Evolutionary conservation across 2,888 invertebrate species (phyloP).

Genomic region (Alcis repandata): DNA sequence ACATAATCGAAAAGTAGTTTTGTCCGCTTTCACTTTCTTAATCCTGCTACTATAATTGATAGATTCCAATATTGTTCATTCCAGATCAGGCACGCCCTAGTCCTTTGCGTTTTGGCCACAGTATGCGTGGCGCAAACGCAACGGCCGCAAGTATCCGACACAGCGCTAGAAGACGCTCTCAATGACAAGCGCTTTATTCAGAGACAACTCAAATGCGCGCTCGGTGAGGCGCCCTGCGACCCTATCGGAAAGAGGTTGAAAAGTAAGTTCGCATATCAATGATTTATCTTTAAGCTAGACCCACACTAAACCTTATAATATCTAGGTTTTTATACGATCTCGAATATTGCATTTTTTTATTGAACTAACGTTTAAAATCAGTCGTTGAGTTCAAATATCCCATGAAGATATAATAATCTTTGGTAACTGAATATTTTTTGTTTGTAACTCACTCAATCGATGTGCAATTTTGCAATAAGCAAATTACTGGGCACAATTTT

Average conservation of each 20-base stretch:
- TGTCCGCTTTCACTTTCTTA: too few relatives aligned
- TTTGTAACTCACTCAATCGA: not conserved
- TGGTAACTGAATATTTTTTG: not conserved
- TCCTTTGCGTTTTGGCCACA: constrained; percentile 61
- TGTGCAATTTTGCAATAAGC: not conserved
- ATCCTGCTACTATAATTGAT: too few relatives aligned
- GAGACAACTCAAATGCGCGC: constrained; percentile 90
- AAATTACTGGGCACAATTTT: not conserved
- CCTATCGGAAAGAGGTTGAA: constrained; percentile 90
- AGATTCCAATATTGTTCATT: constrained; percentile 39
- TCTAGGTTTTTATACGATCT: too few relatives aligned
- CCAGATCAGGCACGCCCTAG: constrained; percentile 61
- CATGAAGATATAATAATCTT: not conserved
- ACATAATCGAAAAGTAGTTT: too few relatives aligned
- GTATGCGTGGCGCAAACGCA: constrained; percentile 61
- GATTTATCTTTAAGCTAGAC: not conserved
- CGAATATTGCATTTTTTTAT: too few relatives aligned
- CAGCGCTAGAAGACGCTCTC: constrained; percentile 89
- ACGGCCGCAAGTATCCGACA: constrained; percentile 87
- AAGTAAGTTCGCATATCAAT: constrained; percentile 81
- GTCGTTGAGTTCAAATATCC: not conserved
- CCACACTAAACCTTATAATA: too few relatives aligned
- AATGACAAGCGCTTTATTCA: constrained; percentile 90
- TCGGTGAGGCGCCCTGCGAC: constrained; percentile 91
- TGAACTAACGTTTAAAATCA: too few relatives aligned